Evolutionary conservation across 2,113 vertebrate genomes (phyloP).

Genomic region (Otus sunia): DNA sequence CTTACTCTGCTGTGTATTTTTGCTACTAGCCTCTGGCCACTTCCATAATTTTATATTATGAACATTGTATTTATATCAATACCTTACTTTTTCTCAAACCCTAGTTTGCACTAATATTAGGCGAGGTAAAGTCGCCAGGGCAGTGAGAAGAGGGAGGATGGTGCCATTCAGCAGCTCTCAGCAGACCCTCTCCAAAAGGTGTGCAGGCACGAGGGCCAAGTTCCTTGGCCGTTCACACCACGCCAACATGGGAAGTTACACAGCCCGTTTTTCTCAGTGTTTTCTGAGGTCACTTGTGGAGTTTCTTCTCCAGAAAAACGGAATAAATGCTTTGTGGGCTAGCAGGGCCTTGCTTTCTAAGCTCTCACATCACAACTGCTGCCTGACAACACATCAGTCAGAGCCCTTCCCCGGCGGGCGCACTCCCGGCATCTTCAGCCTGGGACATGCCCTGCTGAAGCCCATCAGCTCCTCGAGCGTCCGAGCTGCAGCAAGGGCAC

Average conservation of each 20-base stretch:
- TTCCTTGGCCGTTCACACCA: fast-evolving
- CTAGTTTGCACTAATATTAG: not conserved
- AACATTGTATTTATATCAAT: not conserved
- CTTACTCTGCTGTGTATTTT: not conserved
- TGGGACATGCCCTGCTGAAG: not conserved
- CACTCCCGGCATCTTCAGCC: fast-evolving
- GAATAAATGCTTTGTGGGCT: not conserved
- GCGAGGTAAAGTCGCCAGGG: not conserved
- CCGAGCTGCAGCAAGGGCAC: not conserved
- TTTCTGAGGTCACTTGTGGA: not conserved
- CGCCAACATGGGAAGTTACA: not conserved
- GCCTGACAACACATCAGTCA: fast-evolving
- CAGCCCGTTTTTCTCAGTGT: not conserved
- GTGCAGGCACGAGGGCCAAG: not conserved
- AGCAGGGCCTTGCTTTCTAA: not conserved
- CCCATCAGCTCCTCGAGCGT: not conserved
- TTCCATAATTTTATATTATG: not conserved
- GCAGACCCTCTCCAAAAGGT: not conserved
- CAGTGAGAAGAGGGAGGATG: not conserved
- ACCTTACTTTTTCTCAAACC: not conserved
- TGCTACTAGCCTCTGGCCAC: not conserved
- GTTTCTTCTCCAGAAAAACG: not conserved
- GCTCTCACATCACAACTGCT: not conserved
- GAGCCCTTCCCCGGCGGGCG: fast-evolving
- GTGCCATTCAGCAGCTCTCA: not conserved